Base-by-base conservation (phyloP, 2,797 vertebrate genomes). In the Cercopithecus hamlyni region DNA sequence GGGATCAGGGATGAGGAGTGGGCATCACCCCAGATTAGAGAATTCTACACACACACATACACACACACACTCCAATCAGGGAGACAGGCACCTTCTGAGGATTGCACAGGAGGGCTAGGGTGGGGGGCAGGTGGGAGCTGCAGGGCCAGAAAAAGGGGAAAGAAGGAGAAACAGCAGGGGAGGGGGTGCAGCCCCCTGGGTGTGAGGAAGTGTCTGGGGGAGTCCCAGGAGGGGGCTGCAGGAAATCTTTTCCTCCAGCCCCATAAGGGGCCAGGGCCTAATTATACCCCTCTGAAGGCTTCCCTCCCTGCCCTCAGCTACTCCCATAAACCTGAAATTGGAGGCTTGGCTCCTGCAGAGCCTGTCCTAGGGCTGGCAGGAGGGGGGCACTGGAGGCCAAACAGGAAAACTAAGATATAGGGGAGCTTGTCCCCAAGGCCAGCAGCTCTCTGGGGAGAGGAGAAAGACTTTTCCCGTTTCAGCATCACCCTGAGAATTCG, bases 311-410 rank as follows among this genome's bases (percentile, higher is more conserved):
- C 93, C 96, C 96, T 96, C 82, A 98, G 96, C 96, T 96, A 97
- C 96, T 97, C 96, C 97, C 96, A 97, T 97, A 98, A 98, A 98
- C 98, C 97, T 98, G 98, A 97, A 98, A 98, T 97, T 97, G 97
- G 97, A 97, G 96, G 97, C 96, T 97, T 95, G 88, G 93, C 94
- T 98, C 97, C 94, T 90, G 96, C 93, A 96, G 89, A 98, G 96
- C 94, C 87, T 95, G 96, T 97, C 96, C 95, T 93, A 90, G 86
- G 94, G 94, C 96, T 96, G 85, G 87, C 79, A 76, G 77, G 90
- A 93, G 88, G 70, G 82, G 97, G 93, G 41, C 92, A 93, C 90
- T 95, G 88, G 93, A 85, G 96, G 83, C 57, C 61, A 67, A 94
- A 90, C 41, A 85, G 81, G 80, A 67, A 58, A 67, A 58, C 92